These are phyloP conservation scores for Rotaria magnacalcarata DNA, from an alignment of 2,888 invertebrate species.

Conservation along the genomic window DNA sequence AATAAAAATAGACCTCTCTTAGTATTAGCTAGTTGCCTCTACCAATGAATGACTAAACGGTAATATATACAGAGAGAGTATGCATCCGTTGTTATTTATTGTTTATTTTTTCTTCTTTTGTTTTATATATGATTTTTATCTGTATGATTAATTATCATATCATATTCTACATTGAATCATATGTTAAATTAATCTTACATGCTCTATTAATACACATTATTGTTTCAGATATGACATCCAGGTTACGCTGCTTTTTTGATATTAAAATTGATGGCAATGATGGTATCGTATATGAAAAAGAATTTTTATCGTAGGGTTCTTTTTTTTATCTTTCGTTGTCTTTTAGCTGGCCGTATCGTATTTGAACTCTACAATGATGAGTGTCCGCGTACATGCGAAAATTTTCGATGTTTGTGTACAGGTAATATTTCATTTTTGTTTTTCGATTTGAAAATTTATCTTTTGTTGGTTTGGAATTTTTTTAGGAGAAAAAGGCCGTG, in stretches of 20 bases:
- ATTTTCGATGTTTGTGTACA: conserved; percentile 86
- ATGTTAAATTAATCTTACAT: neutral
- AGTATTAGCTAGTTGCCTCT: neutral
- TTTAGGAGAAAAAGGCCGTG: conserved; percentile 77
- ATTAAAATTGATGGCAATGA: conserved; percentile 31
- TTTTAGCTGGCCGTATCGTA: conserved; percentile 65
- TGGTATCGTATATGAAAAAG: neutral
- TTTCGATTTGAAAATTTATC: neutral
- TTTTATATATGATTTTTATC: neutral
- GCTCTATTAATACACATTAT: neutral
- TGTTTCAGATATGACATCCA: neutral
- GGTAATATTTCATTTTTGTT: conserved; percentile 52
- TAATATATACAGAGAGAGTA: neutral
- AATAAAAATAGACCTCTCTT: neutral
- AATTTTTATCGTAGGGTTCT: neutral
- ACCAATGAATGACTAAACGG: neutral
- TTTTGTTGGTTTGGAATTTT: too few relatives aligned
- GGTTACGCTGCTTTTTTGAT: conserved; percentile 24
- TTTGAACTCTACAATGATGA: conserved; percentile 84
- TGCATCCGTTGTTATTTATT: neutral
- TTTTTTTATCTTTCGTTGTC: neutral
- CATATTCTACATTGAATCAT: neutral
- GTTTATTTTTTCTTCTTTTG: neutral
- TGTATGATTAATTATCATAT: neutral
- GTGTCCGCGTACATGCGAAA: conserved; percentile 84